phyloP scores from a whole-genome alignment of 2,888 invertebrate genomes.

The Polyommatus iphigenia region DNA sequence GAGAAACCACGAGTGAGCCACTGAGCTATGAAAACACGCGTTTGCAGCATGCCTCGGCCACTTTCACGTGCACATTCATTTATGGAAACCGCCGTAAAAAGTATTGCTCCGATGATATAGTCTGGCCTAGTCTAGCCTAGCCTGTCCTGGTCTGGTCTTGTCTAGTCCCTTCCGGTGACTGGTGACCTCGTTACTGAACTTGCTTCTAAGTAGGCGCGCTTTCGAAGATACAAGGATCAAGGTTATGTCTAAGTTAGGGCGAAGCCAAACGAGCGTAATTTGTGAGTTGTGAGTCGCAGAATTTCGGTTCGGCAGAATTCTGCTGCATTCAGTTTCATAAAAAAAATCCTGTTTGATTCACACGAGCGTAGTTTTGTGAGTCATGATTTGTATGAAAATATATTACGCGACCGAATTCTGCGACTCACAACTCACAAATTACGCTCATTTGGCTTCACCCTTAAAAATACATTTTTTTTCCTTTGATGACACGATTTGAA shows the following conservation, averaged over 20 bases:
- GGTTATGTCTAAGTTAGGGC: neutral
- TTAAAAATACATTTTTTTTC: neutral
- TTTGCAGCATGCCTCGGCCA: slow-evolving; percentile 66
- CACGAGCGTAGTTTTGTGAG: too few species aligned
- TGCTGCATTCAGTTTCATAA: too few species aligned
- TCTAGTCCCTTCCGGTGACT: slow-evolving; percentile 22
- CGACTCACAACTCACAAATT: too few species aligned
- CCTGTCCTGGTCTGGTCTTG: neutral
- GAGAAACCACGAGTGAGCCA: slow-evolving; percentile 63
- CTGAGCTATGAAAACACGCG: slow-evolving; percentile 75
- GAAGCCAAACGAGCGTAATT: too few species aligned
- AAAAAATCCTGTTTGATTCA: too few species aligned
- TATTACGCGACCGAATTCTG: too few species aligned
- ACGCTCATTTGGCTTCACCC: too few species aligned
- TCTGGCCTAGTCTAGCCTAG: neutral
- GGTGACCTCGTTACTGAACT: slow-evolving; percentile 15
- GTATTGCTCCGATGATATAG: slow-evolving; percentile 23
- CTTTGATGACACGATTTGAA: neutral
- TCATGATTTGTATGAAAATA: too few species aligned
- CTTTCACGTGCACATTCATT: slow-evolving; percentile 60
- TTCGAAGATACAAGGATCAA: neutral
- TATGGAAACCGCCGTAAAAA: slow-evolving; percentile 33
- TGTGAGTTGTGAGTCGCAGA: too few species aligned
- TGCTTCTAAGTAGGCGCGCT: slow-evolving; percentile 8
- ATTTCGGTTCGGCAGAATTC: too few species aligned